Evolutionary conservation across 1,140 invertebrate species (phyloP), one percentile per base, ranked within the genome.

Genomic region (Trichoplusia ni): DNA sequence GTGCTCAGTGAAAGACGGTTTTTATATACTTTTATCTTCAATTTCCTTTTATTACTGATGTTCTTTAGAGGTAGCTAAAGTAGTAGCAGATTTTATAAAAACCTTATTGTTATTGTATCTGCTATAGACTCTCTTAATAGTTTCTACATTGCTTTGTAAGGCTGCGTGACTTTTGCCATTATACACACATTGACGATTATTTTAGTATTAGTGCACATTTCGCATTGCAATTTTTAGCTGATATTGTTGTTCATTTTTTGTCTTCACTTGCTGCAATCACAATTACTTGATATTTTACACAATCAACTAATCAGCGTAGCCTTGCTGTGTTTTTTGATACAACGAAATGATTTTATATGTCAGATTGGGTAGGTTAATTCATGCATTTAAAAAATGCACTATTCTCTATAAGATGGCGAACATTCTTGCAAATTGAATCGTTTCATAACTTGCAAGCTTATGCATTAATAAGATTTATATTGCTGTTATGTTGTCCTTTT

Each of bases 371-470:
- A n/a, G n/a, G 29, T 49, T 9, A 31, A 29, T 49, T 31, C 18
- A 29, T 16, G 7, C 11, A 16, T 16, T 40, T 19, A 16, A 13
- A 40, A 16, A 40, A 8, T 13, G 8, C 9, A 11, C 29, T 18
- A 38, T 18, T 18, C 9, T 13, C 14, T 2, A 16, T n/a, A 14
- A 13, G 25, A 49, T 18, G 0, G 27, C 37, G 21, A 35, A 25
- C 19, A 25, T 40, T n/a, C n/a, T 38, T 56, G 4, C n/a, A 16
- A 40, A 56, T 54, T 38, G n/a, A 63, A 13, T 46, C 31, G 49
- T 19, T 62, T 44, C 71, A 64, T 67, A 33, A 62, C 67, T 74
- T 74, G 72, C 72, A 33, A 49, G 72, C 72, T 74, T 74, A 25
- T 66, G 67, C 68, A 53, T 61, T 29, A 42, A 60, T 40, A 31